Evolutionary conservation across 2,888 invertebrate species (phyloP).

Genomic region (Metellina segmentata): DNA sequence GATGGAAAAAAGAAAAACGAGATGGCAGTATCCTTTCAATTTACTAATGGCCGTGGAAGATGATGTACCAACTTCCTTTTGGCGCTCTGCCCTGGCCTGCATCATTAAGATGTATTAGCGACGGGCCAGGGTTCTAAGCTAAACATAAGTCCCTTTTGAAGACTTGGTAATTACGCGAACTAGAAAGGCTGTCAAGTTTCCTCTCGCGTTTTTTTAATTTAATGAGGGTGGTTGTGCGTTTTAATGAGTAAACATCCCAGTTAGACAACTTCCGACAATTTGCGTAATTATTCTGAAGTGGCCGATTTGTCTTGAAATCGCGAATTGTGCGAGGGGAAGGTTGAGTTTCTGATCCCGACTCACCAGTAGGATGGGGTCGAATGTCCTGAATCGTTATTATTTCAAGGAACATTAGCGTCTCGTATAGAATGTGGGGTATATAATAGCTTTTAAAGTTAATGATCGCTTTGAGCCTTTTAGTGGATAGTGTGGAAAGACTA

Average conservation of each 20-base stretch:
- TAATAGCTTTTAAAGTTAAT: no score
- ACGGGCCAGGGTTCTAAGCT: slow-evolving; percentile 1
- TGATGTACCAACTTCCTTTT: slow-evolving; percentile 49
- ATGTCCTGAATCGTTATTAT: no score
- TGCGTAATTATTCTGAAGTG: background rate
- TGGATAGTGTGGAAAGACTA: no score
- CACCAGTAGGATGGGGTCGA: no score
- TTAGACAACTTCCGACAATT: slow-evolving; percentile 18
- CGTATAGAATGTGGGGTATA: no score
- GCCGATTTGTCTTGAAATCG: background rate
- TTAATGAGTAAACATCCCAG: background rate
- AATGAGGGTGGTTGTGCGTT: background rate
- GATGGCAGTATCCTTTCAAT: slow-evolving; percentile 64
- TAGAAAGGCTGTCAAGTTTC: background rate
- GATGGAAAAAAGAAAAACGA: background rate
- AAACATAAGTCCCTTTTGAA: slow-evolving; percentile 10
- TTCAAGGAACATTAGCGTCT: no score
- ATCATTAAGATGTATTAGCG: slow-evolving; percentile 46
- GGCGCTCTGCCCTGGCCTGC: slow-evolving; percentile 42
- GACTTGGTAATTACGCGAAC: slow-evolving; percentile 11
- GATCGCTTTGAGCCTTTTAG: no score
- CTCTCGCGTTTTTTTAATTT: no score
- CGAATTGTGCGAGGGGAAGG: background rate
- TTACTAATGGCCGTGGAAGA: slow-evolving; percentile 52
- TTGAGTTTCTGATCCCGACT: no score